A percentile compares a stretch with the other conserved stretches of the same genome.
Conservation (phyloP, 1,140 invertebrate genomes). For the Diabrotica virgifera region DNA sequence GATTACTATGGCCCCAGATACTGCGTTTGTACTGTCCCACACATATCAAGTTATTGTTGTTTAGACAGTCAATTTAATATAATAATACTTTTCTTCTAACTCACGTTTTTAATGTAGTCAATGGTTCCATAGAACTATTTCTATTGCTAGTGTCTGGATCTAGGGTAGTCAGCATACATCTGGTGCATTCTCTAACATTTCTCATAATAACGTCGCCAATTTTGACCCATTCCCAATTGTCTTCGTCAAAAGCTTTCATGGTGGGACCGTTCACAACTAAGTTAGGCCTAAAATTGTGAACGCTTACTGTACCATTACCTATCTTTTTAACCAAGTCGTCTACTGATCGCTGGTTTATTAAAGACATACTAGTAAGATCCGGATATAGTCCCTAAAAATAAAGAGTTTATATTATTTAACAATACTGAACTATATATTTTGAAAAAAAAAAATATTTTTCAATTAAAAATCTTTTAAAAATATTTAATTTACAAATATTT, state of each 20-base stretch:
- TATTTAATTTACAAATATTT: too few relatives aligned
- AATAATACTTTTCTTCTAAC: slow-evolving; percentile 13
- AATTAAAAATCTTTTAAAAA: too few relatives aligned
- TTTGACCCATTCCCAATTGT: slow-evolving; percentile 68
- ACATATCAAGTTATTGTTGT: too few relatives aligned
- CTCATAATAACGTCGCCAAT: slow-evolving; percentile 61
- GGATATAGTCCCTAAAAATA: slow-evolving; percentile 38
- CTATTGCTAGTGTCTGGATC: slow-evolving; percentile 55
- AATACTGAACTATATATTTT: too few relatives aligned
- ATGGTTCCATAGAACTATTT: slow-evolving; percentile 53
- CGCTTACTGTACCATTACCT: slow-evolving; percentile 53
- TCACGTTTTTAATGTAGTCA: slow-evolving; percentile 56
- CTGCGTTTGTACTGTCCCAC: too few relatives aligned
- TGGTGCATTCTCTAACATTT: slow-evolving; percentile 63
- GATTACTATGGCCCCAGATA: too few relatives aligned
- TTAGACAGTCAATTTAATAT: too few relatives aligned
- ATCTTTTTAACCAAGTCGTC: slow-evolving; percentile 59
- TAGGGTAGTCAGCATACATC: slow-evolving; percentile 60
- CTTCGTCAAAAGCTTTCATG: slow-evolving; percentile 61
- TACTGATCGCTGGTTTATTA: slow-evolving; percentile 63
- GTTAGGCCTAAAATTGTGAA: slow-evolving; percentile 64
- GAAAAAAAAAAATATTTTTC: not conserved
- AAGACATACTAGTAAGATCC: slow-evolving; percentile 38
- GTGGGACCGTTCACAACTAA: slow-evolving; percentile 60
- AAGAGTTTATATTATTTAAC: not conserved